Percentiles rank a stretch among this genome's conserved stretches.
These are phyloP conservation scores for Varecia variegata DNA, from an alignment of 2,797 vertebrate genomes.

Conservation along the genomic window DNA sequence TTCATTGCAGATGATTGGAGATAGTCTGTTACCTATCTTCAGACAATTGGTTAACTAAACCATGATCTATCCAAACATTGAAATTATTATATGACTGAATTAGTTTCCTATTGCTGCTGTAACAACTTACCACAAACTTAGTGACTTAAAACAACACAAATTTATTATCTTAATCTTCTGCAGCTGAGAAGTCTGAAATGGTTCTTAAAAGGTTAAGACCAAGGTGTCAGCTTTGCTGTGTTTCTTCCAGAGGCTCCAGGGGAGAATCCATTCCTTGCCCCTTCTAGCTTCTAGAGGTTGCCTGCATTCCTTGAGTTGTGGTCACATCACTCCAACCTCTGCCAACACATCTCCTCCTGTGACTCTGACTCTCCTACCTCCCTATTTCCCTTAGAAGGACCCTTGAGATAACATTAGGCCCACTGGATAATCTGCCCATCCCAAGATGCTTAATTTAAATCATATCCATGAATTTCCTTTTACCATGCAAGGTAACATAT, in stretches of 20 bases:
- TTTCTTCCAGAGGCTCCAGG: not conserved
- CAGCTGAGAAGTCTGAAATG: not conserved
- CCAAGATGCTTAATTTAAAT: not conserved
- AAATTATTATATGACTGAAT: not conserved
- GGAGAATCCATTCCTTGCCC: not conserved
- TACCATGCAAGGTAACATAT: not conserved
- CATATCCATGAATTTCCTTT: not conserved
- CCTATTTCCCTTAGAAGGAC: not conserved
- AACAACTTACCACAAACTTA: not conserved
- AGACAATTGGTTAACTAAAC: slow-evolving; percentile 23
- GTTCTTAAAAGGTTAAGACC: not conserved
- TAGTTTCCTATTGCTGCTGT: not conserved
- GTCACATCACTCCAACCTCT: not conserved
- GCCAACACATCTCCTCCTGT: not conserved
- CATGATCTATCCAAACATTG: not conserved
- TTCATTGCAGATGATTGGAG: not conserved
- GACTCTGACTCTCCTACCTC: not conserved
- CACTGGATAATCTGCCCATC: not conserved
- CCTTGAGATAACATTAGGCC: not conserved
- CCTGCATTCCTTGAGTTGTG: not conserved
- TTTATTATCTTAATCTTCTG: not conserved
- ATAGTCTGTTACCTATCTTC: not conserved
- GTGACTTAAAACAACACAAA: not conserved
- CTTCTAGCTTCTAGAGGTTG: not conserved
- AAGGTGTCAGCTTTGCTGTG: not conserved